Evolutionary conservation across 2,888 invertebrate genomes (phyloP).

Genomic region (Galerucella pusilla): DNA sequence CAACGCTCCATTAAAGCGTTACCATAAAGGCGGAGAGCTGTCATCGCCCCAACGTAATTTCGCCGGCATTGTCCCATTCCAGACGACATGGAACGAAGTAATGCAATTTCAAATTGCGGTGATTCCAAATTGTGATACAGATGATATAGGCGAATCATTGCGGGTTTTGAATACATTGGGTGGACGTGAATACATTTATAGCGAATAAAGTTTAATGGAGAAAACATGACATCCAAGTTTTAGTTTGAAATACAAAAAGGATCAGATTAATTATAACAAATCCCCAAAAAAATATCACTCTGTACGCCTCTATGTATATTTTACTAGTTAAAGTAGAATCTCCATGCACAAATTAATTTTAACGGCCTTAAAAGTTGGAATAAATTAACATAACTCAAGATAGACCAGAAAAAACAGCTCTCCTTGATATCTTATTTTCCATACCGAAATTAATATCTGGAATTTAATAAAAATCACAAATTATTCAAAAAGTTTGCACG

Average conservation of each 20-base stretch:
- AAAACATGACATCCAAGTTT: too few species aligned
- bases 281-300: background rate
- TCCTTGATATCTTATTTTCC: background rate
- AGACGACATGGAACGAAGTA: background rate
- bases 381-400: background rate
- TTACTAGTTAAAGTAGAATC: background rate
- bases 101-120: constrained; percentile 5
- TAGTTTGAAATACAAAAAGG: too few species aligned
- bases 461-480: background rate
- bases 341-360: background rate
- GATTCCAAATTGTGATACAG: constrained; percentile 5
- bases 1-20: background rate
- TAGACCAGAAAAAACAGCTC: background rate
- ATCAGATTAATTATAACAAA: background rate
- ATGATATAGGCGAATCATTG: background rate
- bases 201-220: background rate
- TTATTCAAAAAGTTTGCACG: background rate
- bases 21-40: background rate
- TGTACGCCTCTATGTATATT: background rate
- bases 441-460: background rate
- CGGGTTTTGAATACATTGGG: constrained; percentile 8
- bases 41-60: background rate
- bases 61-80: background rate
- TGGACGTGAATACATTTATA: background rate
- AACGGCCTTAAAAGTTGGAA: background rate